phyloP scores from a whole-genome alignment of 2,113 vertebrate species.

The Triplophysa siluroides region DNA sequence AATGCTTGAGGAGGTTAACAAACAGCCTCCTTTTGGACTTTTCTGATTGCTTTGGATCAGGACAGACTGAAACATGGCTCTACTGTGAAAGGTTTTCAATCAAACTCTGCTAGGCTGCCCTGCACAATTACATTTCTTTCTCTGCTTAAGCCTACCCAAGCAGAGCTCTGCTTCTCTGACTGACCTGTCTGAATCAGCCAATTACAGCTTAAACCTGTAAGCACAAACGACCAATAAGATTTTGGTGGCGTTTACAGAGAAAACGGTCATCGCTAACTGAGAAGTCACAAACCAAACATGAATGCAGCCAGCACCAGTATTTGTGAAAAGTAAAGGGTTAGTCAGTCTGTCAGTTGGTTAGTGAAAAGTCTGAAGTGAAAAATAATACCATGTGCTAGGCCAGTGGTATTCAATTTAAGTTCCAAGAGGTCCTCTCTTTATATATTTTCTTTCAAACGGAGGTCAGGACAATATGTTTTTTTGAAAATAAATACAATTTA shows the following conservation, averaged over 20 bases:
- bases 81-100: conserved; percentile 29
- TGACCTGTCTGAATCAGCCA: not conserved
- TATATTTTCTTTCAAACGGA: no score
- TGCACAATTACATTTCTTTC: conserved; percentile 23
- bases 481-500: no score
- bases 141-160: conserved; percentile 14
- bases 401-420: no score
- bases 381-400: not conserved
- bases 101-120: conserved; percentile 32
- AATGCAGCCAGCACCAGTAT: not conserved
- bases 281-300: not conserved
- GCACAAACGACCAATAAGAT: conserved; percentile 24
- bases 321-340: not conserved
- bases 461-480: no score
- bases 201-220: conserved; percentile 17
- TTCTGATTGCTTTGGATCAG: conserved; percentile 39
- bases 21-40: conserved; percentile 31
- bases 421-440: no score
- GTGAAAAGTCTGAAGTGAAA: not conserved
- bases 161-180: conserved; percentile 8
- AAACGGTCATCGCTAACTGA: not conserved
- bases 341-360: not conserved
- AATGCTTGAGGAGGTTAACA: conserved; percentile 30
- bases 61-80: conserved; percentile 36
- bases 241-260: no score